Conservation (phyloP, 2,113 vertebrate species). For the Felis catus region DNA sequence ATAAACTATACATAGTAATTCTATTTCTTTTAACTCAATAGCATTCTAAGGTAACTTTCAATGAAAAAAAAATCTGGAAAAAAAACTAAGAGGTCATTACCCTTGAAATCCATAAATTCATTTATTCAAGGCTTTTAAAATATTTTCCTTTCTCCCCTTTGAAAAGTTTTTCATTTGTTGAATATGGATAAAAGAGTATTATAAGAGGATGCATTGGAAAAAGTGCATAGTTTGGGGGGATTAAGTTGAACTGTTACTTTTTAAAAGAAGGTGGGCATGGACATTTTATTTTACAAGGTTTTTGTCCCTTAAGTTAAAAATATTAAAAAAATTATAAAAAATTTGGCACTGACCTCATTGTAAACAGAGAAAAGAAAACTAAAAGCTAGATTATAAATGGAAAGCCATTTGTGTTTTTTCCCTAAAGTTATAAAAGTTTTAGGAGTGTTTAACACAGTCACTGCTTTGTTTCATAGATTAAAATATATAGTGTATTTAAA, state of each 20-base stretch:
- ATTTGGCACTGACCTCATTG: neutral
- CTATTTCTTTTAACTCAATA: neutral
- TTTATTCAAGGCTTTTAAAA: neutral
- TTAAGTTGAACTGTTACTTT: neutral
- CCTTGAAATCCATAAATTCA: neutral
- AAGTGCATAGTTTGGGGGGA: neutral
- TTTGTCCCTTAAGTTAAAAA: neutral
- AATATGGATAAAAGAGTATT: neutral
- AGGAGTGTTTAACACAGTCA: neutral
- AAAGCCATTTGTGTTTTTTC: neutral
- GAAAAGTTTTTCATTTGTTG: neutral
- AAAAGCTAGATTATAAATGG: neutral
- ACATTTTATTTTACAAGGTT: neutral
- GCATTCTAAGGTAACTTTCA: neutral
- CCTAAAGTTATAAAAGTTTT: conserved; percentile 13
- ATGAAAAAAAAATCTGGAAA: neutral
- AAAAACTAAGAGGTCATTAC: neutral
- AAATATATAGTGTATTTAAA: neutral
- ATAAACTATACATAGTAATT: neutral
- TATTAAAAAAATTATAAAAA: neutral
- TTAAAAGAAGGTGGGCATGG: neutral
- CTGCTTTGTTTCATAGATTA: neutral
- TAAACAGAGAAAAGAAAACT: neutral
- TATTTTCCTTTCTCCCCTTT: neutral
- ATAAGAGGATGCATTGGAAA: no score